Conservation (phyloP, 2,888 invertebrate species). For the Mythimna loreyi region DNA sequence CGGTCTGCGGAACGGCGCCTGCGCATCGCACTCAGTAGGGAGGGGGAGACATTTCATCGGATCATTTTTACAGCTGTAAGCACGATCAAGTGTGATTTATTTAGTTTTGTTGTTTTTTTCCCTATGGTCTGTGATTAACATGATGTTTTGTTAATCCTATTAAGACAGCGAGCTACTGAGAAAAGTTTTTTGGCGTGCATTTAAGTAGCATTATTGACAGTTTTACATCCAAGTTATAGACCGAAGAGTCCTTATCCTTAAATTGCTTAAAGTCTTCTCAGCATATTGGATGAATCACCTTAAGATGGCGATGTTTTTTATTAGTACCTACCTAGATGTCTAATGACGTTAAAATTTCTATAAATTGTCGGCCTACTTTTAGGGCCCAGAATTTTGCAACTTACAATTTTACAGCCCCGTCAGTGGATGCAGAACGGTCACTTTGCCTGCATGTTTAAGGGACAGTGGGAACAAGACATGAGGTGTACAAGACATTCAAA, state of each 20-base stretch:
- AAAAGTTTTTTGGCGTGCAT: background rate
- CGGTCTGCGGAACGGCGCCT: conserved; percentile 71
- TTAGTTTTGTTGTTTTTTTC: conserved; percentile 60
- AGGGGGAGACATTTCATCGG: conserved; percentile 75
- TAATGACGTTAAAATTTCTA: background rate
- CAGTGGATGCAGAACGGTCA: no score
- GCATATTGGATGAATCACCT: background rate
- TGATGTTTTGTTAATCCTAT: conserved; percentile 31
- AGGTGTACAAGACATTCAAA: no score
- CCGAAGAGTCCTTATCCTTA: background rate
- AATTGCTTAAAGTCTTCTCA: no score
- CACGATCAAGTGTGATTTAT: conserved; percentile 76
- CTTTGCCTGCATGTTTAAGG: no score
- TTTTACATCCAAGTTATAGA: background rate
- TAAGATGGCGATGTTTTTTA: background rate
- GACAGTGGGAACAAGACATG: no score
- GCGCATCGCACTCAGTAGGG: conserved; percentile 66
- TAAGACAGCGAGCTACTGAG: background rate
- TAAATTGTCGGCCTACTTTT: no score
- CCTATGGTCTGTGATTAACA: conserved; percentile 37
- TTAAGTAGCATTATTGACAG: background rate
- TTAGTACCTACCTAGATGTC: background rate
- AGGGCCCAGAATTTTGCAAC: no score
- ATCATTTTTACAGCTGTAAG: conserved; percentile 87
- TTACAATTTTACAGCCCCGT: no score